phyloP scores from a whole-genome alignment of 1,140 invertebrate genomes.

The Scaptodrosophila lebanonensis region DNA sequence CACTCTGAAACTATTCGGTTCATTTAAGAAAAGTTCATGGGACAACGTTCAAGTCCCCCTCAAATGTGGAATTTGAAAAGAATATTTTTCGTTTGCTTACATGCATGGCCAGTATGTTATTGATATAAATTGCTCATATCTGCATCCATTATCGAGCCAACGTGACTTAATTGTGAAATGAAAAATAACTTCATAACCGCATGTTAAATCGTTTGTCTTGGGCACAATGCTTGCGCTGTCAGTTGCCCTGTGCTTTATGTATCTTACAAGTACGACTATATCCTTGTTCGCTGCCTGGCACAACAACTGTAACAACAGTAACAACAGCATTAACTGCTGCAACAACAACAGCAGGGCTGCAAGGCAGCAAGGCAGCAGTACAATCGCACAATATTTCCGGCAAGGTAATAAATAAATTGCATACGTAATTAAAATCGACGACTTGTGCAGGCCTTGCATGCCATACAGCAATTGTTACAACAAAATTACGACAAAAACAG shows the following conservation, averaged over 20 bases:
- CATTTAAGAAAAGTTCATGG: too few relatives aligned
- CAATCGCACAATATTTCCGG: constrained; percentile 73
- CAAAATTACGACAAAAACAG: constrained; percentile 59
- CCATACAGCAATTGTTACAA: constrained; percentile 34
- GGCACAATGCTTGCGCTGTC: not conserved
- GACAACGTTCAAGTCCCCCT: too few relatives aligned
- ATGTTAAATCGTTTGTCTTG: constrained; percentile 49
- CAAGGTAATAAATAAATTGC: constrained; percentile 74
- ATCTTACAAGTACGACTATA: too few relatives aligned
- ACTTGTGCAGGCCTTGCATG: constrained; percentile 47
- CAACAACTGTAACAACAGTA: too few relatives aligned
- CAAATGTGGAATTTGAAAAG: too few relatives aligned
- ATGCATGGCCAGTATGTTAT: too few relatives aligned
- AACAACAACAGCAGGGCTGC: too few relatives aligned
- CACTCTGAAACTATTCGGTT: too few relatives aligned
- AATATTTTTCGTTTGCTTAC: too few relatives aligned
- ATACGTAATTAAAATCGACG: constrained; percentile 76
- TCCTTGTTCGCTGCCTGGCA: too few relatives aligned
- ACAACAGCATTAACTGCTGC: too few relatives aligned
- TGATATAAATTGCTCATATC: too few relatives aligned
- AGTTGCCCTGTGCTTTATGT: constrained; percentile 6
- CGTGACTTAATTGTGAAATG: constrained; percentile 56
- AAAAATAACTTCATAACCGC: constrained; percentile 66
- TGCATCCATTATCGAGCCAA: constrained; percentile 22
- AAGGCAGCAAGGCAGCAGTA: constrained; percentile 39